These are phyloP conservation scores for Theonella swinhoei DNA, from an alignment of 37 sponge, comb jelly and placozoan species.

Conservation along the genomic window DNA sequence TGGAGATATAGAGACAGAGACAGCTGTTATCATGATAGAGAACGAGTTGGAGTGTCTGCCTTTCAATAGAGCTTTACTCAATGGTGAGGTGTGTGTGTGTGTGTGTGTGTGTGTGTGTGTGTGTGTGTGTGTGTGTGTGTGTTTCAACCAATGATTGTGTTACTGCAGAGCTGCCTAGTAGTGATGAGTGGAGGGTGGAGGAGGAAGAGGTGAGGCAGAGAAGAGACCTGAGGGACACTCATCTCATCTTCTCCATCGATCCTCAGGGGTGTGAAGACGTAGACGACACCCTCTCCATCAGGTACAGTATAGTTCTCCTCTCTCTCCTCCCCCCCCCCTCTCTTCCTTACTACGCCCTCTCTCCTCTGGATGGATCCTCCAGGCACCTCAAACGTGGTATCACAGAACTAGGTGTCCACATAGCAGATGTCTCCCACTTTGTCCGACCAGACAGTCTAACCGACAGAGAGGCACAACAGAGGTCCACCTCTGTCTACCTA, in stretches of 20 bases:
- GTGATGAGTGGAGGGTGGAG: conserved; percentile 40
- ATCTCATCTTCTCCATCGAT: conserved; percentile 80
- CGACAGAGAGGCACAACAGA: conserved; percentile 54
- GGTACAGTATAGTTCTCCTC: conserved; percentile 40
- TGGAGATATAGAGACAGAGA: conserved; percentile 78
- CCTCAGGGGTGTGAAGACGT: conserved; percentile 88
- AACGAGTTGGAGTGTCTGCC: conserved; percentile 30
- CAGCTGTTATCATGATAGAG: conserved; percentile 55
- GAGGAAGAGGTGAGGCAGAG: conserved; percentile 24
- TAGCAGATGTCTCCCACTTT: conserved; percentile 88
- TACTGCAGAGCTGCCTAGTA: conserved; percentile 23
- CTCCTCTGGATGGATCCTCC: no score
- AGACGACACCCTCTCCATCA: conserved; percentile 80
- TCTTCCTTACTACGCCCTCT: background rate
- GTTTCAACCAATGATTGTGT: no score
- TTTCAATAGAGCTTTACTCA: conserved; percentile 57
- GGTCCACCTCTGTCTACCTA: conserved; percentile 78
- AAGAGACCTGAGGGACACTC: conserved; percentile 53
- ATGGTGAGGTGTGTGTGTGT: conserved; percentile 11
- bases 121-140: background rate
- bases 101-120: background rate
- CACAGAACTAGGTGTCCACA: conserved; percentile 82
- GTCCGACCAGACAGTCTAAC: conserved; percentile 56
- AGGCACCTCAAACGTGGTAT: conserved; percentile 53
- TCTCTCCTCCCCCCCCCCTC: background rate